Evolutionary conservation across 2,797 vertebrate genomes (phyloP), one percentile per base, ranked within the genome.

Genomic region (Danio jaintianensis): DNA sequence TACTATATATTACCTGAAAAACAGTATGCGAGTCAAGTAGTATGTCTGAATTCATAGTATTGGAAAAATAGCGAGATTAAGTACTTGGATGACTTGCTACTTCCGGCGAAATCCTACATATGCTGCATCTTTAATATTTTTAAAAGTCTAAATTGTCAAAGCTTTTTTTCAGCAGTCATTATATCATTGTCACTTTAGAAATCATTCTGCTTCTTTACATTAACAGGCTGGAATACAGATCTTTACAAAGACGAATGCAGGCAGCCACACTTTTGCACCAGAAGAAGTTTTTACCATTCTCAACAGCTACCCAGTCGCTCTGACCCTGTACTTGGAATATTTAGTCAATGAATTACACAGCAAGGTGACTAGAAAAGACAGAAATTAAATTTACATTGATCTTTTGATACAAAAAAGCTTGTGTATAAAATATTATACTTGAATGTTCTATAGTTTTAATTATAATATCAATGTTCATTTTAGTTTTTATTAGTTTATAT

Each of bases 301-400:
- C 87, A 84, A 86, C 69, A 88, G 83, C 48, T 88, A 90, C 78
- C 89, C 88, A 5, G 76, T 82, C 80, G 91, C 92, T 5, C 29
- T 85, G 81, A 52, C 86, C 82, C 69, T 86, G 22, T 92, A 93
- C 82, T 88, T 93, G 43, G 92, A 94, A 85, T 90, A 90, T 85
- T 80, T 93, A 81, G 87, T 93, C 53, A 52, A 87, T 42, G 85
- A 86, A 42, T 78, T 91, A 67, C 88, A 89, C 42, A 92, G 89
- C 61, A 76, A 92, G 91, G 91, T 93, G 20, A 45, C 87, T 68
- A 50, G 29, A 29, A n/a, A n/a, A 29, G 29, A 29, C 13, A 67
- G 16, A 4, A 53, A 53, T 53, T 10, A 18, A 11, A 53, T 53
- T 4, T 69, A 52, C 66, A n/a, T 13, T 38, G 10, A 36, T 2